Evolutionary conservation across 1,140 invertebrate genomes (phyloP).

Genomic region (Physella acuta): DNA sequence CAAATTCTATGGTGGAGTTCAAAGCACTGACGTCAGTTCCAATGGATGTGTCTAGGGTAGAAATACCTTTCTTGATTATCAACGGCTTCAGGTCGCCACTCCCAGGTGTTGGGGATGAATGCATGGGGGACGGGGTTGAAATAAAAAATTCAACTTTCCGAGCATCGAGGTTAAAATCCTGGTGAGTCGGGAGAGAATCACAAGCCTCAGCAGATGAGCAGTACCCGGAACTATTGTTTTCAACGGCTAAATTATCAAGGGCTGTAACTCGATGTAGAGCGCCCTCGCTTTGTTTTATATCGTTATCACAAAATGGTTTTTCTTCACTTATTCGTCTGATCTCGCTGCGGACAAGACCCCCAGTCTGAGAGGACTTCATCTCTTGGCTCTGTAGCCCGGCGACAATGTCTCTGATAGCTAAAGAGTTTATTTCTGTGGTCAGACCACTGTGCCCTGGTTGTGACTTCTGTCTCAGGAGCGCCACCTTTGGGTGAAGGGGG

Average conservation of each 20-base stretch:
- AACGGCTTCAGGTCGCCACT: background rate
- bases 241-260: background rate
- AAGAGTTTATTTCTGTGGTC: constrained; percentile 4
- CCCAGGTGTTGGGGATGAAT: constrained; percentile 14
- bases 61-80: constrained; percentile 17
- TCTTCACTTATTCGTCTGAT: too few relatives aligned
- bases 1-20: constrained; percentile 15
- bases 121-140: constrained; percentile 6
- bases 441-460: background rate
- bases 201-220: background rate
- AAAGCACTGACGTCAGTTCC: constrained; percentile 4
- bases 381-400: background rate
- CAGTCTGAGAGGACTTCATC: too few relatives aligned
- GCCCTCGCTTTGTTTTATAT: too few relatives aligned
- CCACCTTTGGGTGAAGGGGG: constrained; percentile 11
- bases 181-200: background rate
- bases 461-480: background rate
- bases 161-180: background rate
- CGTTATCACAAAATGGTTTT: too few relatives aligned
- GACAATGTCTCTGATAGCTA: constrained; percentile 8
- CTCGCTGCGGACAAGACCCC: too few relatives aligned
- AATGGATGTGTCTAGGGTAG: background rate
- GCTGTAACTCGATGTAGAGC: constrained; percentile 8
- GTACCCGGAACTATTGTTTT: background rate
- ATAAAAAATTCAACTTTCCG: constrained; percentile 12